These are phyloP conservation scores for Tigriopus californicus DNA, from an alignment of 2,888 invertebrate genomes.

Conservation along the genomic window DNA sequence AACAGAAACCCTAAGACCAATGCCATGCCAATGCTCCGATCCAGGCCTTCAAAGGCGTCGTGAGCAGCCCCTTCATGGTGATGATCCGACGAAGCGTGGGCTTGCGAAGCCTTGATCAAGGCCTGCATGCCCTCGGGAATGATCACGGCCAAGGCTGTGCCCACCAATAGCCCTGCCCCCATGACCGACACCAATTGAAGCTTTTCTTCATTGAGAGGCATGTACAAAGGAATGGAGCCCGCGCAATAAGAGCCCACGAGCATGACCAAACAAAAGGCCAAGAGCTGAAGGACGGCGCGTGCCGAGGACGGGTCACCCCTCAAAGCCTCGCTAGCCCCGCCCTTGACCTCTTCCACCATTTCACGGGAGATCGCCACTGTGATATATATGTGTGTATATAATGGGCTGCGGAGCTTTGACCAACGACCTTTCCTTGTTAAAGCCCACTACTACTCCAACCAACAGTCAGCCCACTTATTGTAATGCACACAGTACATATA, in stretches of 20 bases:
- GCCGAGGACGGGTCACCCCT: neutral
- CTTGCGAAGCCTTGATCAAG: slow-evolving; percentile 31
- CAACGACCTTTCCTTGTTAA: too few relatives aligned
- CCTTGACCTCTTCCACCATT: neutral
- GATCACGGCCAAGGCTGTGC: slow-evolving; percentile 90
- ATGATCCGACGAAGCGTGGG: neutral
- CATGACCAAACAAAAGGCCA: slow-evolving; percentile 49
- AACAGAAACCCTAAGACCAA: slow-evolving; percentile 88
- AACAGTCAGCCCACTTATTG: too few relatives aligned
- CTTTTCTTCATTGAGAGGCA: slow-evolving; percentile 79
- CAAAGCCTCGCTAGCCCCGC: too few relatives aligned
- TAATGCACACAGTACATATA: too few relatives aligned
- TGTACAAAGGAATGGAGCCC: slow-evolving; percentile 82
- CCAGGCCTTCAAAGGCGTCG: slow-evolving; percentile 22
- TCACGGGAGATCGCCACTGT: too few relatives aligned
- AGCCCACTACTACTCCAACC: too few relatives aligned
- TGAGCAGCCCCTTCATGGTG: neutral
- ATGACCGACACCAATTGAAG: slow-evolving; percentile 78
- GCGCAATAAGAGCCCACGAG: slow-evolving; percentile 84
- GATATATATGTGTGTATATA: too few relatives aligned
- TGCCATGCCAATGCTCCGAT: slow-evolving; percentile 74
- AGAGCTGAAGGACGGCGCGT: neutral
- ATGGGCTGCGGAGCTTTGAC: too few relatives aligned
- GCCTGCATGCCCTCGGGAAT: slow-evolving; percentile 96
- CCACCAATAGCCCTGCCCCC: slow-evolving; percentile 89